phyloP scores from a whole-genome alignment of 2,888 invertebrate genomes.

The Dryobota labecula region DNA sequence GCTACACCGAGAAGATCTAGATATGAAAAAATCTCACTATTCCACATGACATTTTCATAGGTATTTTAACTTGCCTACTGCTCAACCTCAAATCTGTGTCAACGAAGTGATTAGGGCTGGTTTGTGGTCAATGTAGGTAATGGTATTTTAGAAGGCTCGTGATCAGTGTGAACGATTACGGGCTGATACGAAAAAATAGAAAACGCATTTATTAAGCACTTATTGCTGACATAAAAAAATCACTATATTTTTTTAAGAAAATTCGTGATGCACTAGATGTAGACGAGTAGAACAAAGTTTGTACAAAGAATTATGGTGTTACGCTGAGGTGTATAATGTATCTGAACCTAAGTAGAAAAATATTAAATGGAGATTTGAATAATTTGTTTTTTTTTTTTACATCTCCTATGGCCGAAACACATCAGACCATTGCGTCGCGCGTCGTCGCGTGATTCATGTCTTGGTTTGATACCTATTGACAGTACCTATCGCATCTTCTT shows the following conservation, averaged over 20 bases:
- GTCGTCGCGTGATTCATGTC: background rate
- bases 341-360: conserved; percentile 45
- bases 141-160: background rate
- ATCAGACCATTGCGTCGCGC: background rate
- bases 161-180: background rate
- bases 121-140: conserved; percentile 1
- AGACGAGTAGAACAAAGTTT: conserved; percentile 27
- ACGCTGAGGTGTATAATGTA: conserved; percentile 23
- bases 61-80: background rate
- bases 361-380: conserved; percentile 36
- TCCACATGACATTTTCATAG: background rate
- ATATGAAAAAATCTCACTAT: conserved; percentile 5
- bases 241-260: conserved; percentile 12
- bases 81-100: conserved; percentile 14
- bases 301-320: conserved; percentile 33
- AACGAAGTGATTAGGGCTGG: conserved; percentile 7
- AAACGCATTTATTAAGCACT: conserved; percentile 24
- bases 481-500: background rate
- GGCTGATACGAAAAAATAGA: too few species aligned
- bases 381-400: conserved; percentile 3
- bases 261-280: conserved; percentile 18
- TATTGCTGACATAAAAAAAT: conserved; percentile 10
- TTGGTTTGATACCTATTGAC: background rate
- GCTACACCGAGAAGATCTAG: background rate
- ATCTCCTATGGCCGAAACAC: background rate